Base-by-base conservation (phyloP, 2,797 vertebrate species). In the Lithobates pipiens region DNA sequence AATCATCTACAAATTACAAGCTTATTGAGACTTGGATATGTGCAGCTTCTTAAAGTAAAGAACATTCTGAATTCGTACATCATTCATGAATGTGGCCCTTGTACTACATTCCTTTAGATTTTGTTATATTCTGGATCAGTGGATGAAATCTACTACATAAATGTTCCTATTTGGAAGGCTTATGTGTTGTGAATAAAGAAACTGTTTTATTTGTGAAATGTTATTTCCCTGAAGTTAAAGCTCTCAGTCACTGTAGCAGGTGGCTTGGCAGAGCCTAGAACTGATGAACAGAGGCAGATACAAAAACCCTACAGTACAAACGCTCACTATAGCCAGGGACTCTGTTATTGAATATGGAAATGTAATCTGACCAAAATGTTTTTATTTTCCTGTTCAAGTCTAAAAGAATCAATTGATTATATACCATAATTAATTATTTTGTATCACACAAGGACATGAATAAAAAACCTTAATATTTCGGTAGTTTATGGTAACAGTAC, bases 121-220 rank as follows among this genome's bases (percentile, higher is more conserved):
- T 29, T 23, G 81, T 72, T 86, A 23, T 82, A 63, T 34, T 39
- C 42, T 54, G 77, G 42, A 27, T 68, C 84, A 70, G 61, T 76
- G 78, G 76, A 86, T 57, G 34, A 67, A 27, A 76, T 76, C 44
- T 46, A 42, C 50, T 70, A 10, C 44, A 86, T 76, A 77, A 61
- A 81, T 76, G 57, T 82, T 44, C 61, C 50, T 77, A 70, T 70
- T 77, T 71, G 85, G 73, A 86, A 34, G 75, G 54, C 73, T 69
- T 80, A 10, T 54, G 25, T 39, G 46, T 61, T 39, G 25, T 77
- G 65, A 65, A 86, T 82, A 86, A 73, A 32, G 85, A 71, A 76
- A 77, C 65, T 77, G 85, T 86, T 86, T 46, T 81, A 63, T 82
- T 34, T 82, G 73, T 46, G 79, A 81, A 86, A 86, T 75, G 73